Base-by-base conservation (phyloP, 2,113 vertebrate species). In the Lepidothrix coronata region DNA sequence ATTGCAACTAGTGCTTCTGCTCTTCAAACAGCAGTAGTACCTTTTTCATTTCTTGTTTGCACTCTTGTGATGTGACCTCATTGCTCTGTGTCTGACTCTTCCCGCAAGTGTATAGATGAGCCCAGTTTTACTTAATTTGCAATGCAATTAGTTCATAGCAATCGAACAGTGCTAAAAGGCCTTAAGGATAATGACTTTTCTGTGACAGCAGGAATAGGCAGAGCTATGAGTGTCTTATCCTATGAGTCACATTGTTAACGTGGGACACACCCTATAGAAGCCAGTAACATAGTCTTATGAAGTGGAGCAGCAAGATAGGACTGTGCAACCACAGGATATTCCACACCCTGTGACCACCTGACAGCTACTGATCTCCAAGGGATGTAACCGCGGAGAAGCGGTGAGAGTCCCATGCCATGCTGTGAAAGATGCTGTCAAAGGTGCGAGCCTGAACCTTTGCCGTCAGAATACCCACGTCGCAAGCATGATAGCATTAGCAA, bases 271-370 rank as follows among this genome's bases (percentile, higher is more conserved):
- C 44, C 71, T 51, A 18, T 5, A 1, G 9, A 49, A 30, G 41
- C 8, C 52, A 81, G 33, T 8, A 68, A 25, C 12, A 15, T 0
- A 18, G 5, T 13, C 2, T 1, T 6, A n/a, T 3, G 8, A 55
- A 78, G 16, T 7, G 35, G 46, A 62, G 51, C 41, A 63, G 33
- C 35, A 22, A 55, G 68, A 41, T 3, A 12, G 1, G 2, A 8
- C 35, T 11, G 49, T 1, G 14, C 39, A 41, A 6, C 18, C 59
- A 41, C 0, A 8, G 33, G n/a, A 5, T 24, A 27, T 6, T 21
- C 37, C 33, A 46, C 43, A 73, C 15, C 16, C 25, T n/a, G 51
- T 14, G 37, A 86, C 44, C 41, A 25, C 1, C 31, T 4, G 52
- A 18, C 0, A 55, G 25, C 27, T 7, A 0, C 55, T 3, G 35